Conservation (phyloP, 2,888 invertebrate species). For the Orthosia gracilis region DNA sequence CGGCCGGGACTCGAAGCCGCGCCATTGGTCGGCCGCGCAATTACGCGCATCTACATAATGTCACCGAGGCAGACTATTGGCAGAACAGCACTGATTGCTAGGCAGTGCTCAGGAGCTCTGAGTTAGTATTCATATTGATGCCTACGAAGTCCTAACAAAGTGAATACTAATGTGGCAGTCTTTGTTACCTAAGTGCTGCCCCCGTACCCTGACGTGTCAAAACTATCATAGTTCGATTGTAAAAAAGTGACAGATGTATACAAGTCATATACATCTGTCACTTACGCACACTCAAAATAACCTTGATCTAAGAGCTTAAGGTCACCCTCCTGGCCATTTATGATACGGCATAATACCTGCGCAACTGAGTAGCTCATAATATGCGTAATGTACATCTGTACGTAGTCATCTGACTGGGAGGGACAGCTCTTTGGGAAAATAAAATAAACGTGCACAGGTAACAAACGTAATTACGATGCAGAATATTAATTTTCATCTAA, state of each 20-base stretch:
- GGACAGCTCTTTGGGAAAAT: background rate
- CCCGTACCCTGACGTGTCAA: too few species aligned
- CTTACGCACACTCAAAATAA: too few species aligned
- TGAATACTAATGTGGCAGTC: constrained; percentile 34
- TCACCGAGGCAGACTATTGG: constrained; percentile 23
- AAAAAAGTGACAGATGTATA: too few species aligned
- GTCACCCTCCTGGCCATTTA: too few species aligned
- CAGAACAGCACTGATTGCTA: constrained; percentile 34
- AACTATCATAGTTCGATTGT: too few species aligned
- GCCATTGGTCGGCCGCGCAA: constrained; percentile 51
- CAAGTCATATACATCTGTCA: too few species aligned
- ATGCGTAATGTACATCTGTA: background rate
- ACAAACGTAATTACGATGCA: background rate
- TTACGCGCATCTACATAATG: constrained; percentile 45
- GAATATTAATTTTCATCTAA: background rate
- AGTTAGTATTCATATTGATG: constrained; percentile 18
- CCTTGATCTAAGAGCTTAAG: too few species aligned
- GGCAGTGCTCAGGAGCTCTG: background rate
- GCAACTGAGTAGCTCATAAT: background rate
- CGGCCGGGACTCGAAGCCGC: constrained; percentile 10
- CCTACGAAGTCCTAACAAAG: too few species aligned
- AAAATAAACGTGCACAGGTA: background rate
- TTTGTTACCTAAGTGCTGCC: background rate
- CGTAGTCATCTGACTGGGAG: too few species aligned
- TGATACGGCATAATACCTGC: background rate